These are phyloP conservation scores for Alethe diademata DNA, from an alignment of 2,113 vertebrate genomes.

Conservation along the genomic window DNA sequence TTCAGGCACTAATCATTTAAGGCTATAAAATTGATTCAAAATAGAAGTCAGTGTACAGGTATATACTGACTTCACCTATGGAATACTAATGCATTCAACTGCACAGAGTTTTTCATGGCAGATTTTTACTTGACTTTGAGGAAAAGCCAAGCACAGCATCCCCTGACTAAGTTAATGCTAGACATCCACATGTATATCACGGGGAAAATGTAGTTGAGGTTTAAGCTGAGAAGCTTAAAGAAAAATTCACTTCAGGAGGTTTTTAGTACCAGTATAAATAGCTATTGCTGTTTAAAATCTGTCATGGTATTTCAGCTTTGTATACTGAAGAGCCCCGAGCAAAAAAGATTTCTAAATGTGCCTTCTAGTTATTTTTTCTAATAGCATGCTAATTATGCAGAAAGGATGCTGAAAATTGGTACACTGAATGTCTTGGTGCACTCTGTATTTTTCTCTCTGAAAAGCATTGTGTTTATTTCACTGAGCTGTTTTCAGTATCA, in stretches of 20 bases:
- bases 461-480: not conserved
- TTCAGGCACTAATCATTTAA: constrained; percentile 65
- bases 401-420: not conserved
- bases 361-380: not conserved
- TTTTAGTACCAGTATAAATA: not conserved
- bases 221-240: not conserved
- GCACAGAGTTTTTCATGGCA: not conserved
- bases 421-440: not conserved
- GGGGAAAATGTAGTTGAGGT: not conserved
- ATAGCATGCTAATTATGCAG: not conserved
- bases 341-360: not conserved
- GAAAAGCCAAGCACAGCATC: constrained; percentile 2
- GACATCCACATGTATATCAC: not conserved
- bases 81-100: constrained; percentile 44
- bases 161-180: not conserved
- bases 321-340: not conserved
- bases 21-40: constrained; percentile 64
- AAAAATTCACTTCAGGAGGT: not conserved
- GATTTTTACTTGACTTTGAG: constrained; percentile 27
- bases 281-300: constrained; percentile 11
- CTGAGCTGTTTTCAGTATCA: not conserved
- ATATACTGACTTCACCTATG: not conserved
- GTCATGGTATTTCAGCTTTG: not conserved
- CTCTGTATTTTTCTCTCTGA: not conserved
- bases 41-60: constrained; percentile 42